phyloP scores from a whole-genome alignment of 1,140 invertebrate genomes.

The Drosophila santomea region DNA sequence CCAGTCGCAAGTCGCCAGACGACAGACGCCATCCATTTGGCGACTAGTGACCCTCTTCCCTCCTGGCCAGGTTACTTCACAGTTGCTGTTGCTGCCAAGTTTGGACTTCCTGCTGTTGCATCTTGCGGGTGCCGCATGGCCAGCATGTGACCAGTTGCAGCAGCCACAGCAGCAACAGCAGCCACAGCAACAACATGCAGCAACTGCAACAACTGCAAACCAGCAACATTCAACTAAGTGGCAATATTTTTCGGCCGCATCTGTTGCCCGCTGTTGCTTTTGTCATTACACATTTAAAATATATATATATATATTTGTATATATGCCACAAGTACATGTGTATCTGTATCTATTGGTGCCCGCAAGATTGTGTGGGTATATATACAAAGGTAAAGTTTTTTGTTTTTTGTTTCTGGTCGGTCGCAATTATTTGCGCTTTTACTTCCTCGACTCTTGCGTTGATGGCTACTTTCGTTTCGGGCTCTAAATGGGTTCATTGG shows the following conservation, averaged over 20 bases:
- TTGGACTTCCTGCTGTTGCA: conserved; percentile 61
- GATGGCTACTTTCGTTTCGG: conserved; percentile 57
- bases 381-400: neutral
- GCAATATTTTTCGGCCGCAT: conserved; percentile 59
- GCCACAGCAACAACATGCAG: conserved; percentile 20
- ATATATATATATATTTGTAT: neutral
- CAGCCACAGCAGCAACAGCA: conserved; percentile 7
- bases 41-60: conserved; percentile 27
- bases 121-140: conserved; percentile 49
- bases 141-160: conserved; percentile 47
- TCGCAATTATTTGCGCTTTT: conserved; percentile 71
- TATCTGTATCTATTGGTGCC: conserved; percentile 5
- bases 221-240: conserved; percentile 48
- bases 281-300: conserved; percentile 51
- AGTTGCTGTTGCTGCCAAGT: conserved; percentile 37
- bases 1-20: too few relatives aligned
- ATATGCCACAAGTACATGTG: too few relatives aligned
- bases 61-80: conserved; percentile 56
- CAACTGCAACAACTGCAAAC: neutral
- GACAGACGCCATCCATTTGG: conserved; percentile 19
- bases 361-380: neutral
- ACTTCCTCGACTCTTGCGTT: conserved; percentile 53
- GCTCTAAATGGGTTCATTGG: conserved; percentile 34
- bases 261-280: conserved; percentile 44
- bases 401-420: conserved; percentile 9